These are phyloP conservation scores for Drosophila pandora DNA, from an alignment of 1,140 invertebrate species.

Conservation along the genomic window DNA sequence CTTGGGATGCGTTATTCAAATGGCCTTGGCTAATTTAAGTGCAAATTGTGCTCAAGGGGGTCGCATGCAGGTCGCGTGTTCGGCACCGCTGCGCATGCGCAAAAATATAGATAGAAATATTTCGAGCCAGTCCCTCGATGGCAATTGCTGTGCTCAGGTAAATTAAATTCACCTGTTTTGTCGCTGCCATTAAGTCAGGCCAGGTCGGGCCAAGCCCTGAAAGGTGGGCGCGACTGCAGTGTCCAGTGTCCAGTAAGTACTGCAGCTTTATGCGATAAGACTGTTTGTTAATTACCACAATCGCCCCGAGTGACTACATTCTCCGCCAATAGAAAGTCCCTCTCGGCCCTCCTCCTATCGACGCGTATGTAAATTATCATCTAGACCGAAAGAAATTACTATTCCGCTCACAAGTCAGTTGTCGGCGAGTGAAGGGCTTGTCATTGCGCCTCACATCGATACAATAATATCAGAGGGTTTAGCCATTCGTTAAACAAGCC, in stretches of 20 bases:
- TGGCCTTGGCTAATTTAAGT: slow-evolving; percentile 69
- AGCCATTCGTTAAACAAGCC: slow-evolving; percentile 28
- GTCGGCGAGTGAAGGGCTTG: slow-evolving; percentile 65
- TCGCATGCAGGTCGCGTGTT: slow-evolving; percentile 55
- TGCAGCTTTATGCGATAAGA: slow-evolving; percentile 56
- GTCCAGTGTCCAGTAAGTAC: slow-evolving; percentile 47
- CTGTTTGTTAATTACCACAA: slow-evolving; percentile 64
- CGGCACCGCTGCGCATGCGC: slow-evolving; percentile 51
- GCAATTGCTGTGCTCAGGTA: slow-evolving; percentile 7
- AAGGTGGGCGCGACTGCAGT: slow-evolving; percentile 23
- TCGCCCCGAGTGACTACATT: slow-evolving; percentile 35
- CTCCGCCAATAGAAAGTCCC: slow-evolving; percentile 61
- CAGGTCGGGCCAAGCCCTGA: slow-evolving; percentile 11
- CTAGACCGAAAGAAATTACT: slow-evolving; percentile 59
- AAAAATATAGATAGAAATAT: slow-evolving; percentile 8
- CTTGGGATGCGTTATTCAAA: slow-evolving; percentile 53
- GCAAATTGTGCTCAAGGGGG: slow-evolving; percentile 64
- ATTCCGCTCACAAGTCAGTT: slow-evolving; percentile 48
- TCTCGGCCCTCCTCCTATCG: slow-evolving; percentile 4
- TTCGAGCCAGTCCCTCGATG: background rate
- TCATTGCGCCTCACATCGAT: slow-evolving; percentile 8
- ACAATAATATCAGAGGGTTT: background rate
- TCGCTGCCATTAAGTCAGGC: slow-evolving; percentile 43
- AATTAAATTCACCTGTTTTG: slow-evolving; percentile 57
- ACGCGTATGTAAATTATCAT: slow-evolving; percentile 38